Base-by-base conservation (phyloP, 2,113 vertebrate species). In the Phoxinus phoxinus region DNA sequence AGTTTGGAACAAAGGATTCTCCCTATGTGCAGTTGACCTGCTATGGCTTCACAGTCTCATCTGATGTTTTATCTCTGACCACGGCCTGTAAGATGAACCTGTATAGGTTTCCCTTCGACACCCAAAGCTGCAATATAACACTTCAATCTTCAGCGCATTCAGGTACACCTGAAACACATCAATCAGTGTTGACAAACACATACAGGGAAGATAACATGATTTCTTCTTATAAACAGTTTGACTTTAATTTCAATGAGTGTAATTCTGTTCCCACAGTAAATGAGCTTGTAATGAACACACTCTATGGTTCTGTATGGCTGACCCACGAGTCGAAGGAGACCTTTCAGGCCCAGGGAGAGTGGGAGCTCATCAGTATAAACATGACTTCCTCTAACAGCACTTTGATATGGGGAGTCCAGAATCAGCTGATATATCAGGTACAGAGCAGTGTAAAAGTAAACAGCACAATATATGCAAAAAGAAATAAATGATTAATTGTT, bases 261-360 rank as follows among this genome's bases (percentile, higher is more conserved):
- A 15, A 48, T 61, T 25, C 3, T 61, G 11, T 61, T 61, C n/a
- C 11, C 23, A 61, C 21, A 61, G 58, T 61, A 11, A 1, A 61
- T 11, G 58, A 61, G 58, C 3, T 61, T 25, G 4, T n/a, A n/a
- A 25, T 61, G 3, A 1, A 1, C 10, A 2, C 58, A 61, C 46
- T 48, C 13, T 48, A 4, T 48, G 46, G 13, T 48, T 48, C 46
- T 0, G 12, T 12, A 25, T 61, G 5, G 3, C 58, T 25, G n/a
- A 61, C 58, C 2, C 10, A 61, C 0, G 23, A 61, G 3, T 61
- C 58, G 3, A 61, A 61, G 10, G 10, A 61, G 23, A 9, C 7
- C 56, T 59, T 59, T 59, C 56, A 59, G 56, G n/a, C n/a, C 4
- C n/a, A 85, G 72, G 87, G 71, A 25, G 78, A 82, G 32, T 88